Evolutionary conservation across 2,797 vertebrate species (phyloP), one percentile per base, ranked within the genome.

Genomic region (Fistularia tabacaria): DNA sequence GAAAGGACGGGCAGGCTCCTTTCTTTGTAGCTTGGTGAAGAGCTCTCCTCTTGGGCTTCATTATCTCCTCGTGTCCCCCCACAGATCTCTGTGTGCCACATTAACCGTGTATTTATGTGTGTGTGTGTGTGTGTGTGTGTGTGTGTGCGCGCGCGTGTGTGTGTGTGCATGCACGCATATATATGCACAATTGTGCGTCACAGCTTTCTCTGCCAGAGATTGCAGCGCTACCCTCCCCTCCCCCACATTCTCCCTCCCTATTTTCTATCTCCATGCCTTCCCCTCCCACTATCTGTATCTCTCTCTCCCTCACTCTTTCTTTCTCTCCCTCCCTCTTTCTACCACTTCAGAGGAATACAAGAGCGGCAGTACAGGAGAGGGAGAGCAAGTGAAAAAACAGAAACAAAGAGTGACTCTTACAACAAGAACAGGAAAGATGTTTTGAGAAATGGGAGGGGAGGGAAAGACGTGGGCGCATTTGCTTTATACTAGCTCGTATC

Each of bases 171-270:
- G 43, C 45, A 43, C 43, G 48, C 9, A 36, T 47, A 14, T 59
- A 45, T 60, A 69, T 66, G 73, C 64, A 67, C 67, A 63, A 60
- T 59, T 60, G 82, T 84, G 82, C 71, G 79, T 85, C 83, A 88
- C 76, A 66, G 76, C 71, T 77, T 74, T 81, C 79, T 79, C 74
- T 81, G 76, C 74, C 76, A 82, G 74, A 85, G 74, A 86, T 85
- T 83, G 79, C 77, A 79, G 74, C 43, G 71, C 74, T 69, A 66
- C 79, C 83, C 82, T 85, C 82, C 79, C 54, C 38, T 41, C 83
- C 83, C 84, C 82, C 83, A 80, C 61, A 62, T 66, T 74, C 51
- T 79, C 59, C 57, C 79, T 76, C 69, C 64, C 66, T 74, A 59
- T 59, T 66, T 61, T 77, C 73, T 68, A 65, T 82, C 71, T 79